A percentile compares a stretch with the other conserved stretches of the same genome.
Conservation (phyloP, 2,888 invertebrate species). For the Torymus tubicola region DNA sequence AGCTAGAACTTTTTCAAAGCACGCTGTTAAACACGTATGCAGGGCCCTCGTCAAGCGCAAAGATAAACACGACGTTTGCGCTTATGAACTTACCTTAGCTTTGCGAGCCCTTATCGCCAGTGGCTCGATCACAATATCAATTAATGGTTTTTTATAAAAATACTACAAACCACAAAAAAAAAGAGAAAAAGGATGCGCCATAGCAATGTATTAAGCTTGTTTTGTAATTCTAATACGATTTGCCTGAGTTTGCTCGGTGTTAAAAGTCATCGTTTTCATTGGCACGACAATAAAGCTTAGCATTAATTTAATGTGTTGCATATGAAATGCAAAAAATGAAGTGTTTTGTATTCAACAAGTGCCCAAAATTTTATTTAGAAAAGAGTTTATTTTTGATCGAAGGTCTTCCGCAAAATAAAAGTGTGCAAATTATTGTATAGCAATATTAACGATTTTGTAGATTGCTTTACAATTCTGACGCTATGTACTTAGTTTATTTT, state of each 20-base stretch:
- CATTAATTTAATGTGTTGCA: conserved; percentile 17
- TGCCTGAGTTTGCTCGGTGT: neutral
- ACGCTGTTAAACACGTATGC: conserved; percentile 65
- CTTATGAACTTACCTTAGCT: conserved; percentile 64
- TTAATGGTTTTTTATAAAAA: conserved; percentile 45
- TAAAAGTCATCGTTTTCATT: neutral
- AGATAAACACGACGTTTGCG: conserved; percentile 56
- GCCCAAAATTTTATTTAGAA: conserved; percentile 40
- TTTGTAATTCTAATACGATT: conserved; percentile 12
- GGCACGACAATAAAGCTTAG: conserved; percentile 17
- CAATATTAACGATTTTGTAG: conserved; percentile 42
- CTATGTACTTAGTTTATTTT: conserved; percentile 48
- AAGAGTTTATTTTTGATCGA: conserved; percentile 31
- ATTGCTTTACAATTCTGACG: conserved; percentile 43
- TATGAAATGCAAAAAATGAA: neutral
- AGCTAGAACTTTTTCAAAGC: conserved; percentile 68
- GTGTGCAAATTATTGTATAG: conserved; percentile 43
- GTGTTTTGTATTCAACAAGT: conserved; percentile 11
- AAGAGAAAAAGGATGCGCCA: neutral
- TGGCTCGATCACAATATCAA: conserved; percentile 58
- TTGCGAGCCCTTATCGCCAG: conserved; percentile 67
- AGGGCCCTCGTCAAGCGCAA: conserved; percentile 63
- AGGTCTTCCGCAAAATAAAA: conserved; percentile 47
- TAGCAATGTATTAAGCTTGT: neutral
- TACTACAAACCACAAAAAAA: conserved; percentile 34